phyloP scores from a whole-genome alignment of 2,113 vertebrate genomes.

The Bujurquina vittata region DNA sequence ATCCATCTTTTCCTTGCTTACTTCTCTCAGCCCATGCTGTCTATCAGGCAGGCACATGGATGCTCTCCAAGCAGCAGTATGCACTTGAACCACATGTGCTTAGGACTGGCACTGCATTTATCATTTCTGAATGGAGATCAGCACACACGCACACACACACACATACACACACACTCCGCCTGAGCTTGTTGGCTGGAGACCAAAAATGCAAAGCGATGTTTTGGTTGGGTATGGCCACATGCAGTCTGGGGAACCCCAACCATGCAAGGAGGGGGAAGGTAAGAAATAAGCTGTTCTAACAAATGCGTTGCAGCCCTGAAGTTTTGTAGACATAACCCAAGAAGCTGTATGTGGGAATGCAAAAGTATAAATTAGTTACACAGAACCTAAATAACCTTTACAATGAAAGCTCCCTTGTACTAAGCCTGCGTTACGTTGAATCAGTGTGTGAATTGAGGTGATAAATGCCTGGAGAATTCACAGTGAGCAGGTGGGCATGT shows the following conservation, averaged over 20 bases:
- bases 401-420: not conserved
- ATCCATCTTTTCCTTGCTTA: slow-evolving; percentile 36
- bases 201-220: slow-evolving; percentile 73
- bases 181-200: slow-evolving; percentile 49
- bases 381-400: not conserved
- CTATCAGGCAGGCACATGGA: slow-evolving; percentile 39
- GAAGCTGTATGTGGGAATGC: not conserved
- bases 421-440: not conserved
- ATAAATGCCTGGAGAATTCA: not conserved
- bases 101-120: slow-evolving; percentile 11
- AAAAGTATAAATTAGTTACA: not conserved
- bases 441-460: not conserved
- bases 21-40: slow-evolving; percentile 12
- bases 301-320: not conserved
- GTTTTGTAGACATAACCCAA: not conserved
- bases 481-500: not conserved
- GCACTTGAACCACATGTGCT: slow-evolving; percentile 25
- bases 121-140: slow-evolving; percentile 36
- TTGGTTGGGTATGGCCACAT: slow-evolving; percentile 62
- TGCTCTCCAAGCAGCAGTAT: slow-evolving; percentile 22
- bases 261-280: not conserved
- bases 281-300: not conserved
- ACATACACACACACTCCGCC: not conserved
- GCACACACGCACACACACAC: not conserved
- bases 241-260: slow-evolving; percentile 39